Evolutionary conservation across 2,888 invertebrate species (phyloP).

Genomic region (Lucinisca nassula): DNA sequence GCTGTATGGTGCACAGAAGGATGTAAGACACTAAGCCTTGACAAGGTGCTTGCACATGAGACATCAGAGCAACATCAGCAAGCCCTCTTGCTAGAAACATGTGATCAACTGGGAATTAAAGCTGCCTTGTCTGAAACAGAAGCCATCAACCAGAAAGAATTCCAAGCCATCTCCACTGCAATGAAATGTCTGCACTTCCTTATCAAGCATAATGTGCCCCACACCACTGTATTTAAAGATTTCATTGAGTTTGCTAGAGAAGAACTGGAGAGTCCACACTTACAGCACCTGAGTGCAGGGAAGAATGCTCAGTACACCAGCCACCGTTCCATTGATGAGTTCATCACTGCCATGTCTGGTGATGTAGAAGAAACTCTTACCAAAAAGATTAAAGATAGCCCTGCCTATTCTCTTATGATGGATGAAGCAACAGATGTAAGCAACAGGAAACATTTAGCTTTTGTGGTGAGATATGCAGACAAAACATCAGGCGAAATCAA

Average conservation of each 20-base stretch:
- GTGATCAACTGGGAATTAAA: no score
- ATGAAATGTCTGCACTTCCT: slow-evolving; percentile 30
- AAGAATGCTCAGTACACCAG: slow-evolving; percentile 26
- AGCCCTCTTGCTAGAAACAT: slow-evolving; percentile 23
- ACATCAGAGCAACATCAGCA: slow-evolving; percentile 31
- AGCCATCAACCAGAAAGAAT: no score
- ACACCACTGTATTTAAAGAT: slow-evolving; percentile 38
- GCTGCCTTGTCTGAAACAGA: no score
- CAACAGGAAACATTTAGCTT: slow-evolving; percentile 42
- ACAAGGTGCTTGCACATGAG: slow-evolving; percentile 29
- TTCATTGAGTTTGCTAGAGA: slow-evolving; percentile 35
- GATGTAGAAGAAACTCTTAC: background rate
- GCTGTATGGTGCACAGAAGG: slow-evolving; percentile 23
- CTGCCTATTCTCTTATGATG: background rate
- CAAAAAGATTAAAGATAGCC: background rate
- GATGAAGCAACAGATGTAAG: background rate
- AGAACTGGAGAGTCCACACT: slow-evolving; percentile 24
- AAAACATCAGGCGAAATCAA: slow-evolving; percentile 9
- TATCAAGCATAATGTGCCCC: slow-evolving; percentile 40
- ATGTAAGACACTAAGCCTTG: slow-evolving; percentile 21
- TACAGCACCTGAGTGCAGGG: slow-evolving; percentile 14
- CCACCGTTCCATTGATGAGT: background rate
- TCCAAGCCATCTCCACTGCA: background rate
- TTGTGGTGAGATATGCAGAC: slow-evolving; percentile 36
- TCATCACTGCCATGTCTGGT: background rate